phyloP scores from a whole-genome alignment of 2,888 invertebrate species.

The Coelogynopora nodosa region DNA sequence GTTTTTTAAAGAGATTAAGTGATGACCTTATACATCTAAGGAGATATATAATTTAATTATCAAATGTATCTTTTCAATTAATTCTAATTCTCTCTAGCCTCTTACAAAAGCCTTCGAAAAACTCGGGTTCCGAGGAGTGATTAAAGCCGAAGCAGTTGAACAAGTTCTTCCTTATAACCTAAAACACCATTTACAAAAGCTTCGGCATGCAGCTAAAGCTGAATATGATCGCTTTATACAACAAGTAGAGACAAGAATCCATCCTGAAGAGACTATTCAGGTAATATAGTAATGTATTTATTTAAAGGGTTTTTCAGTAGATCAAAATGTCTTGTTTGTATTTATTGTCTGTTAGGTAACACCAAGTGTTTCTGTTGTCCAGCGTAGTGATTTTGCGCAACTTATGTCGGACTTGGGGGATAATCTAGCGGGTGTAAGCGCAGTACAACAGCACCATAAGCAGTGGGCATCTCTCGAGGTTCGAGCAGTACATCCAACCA shows the following conservation, averaged over 20 bases:
- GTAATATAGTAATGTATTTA: neutral
- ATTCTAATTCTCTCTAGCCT: too few relatives aligned
- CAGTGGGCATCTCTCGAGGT: neutral
- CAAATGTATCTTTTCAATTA: too few relatives aligned
- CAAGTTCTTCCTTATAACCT: constrained; percentile 40
- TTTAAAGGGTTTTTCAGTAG: too few relatives aligned
- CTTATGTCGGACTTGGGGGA: constrained; percentile 23
- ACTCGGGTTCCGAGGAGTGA: constrained; percentile 38
- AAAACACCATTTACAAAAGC: constrained; percentile 44
- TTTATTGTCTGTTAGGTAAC: neutral
- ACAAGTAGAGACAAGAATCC: neutral
- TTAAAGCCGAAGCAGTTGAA: constrained; percentile 41
- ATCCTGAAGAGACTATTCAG: neutral
- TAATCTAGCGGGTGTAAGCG: neutral
- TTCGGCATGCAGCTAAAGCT: constrained; percentile 41
- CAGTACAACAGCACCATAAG: constrained; percentile 6
- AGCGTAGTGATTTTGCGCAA: neutral
- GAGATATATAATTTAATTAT: too few relatives aligned
- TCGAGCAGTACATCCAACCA: neutral
- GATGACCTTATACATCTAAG: too few relatives aligned
- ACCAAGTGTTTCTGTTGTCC: constrained; percentile 1
- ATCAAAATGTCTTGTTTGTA: too few relatives aligned
- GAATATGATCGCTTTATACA: constrained; percentile 40
- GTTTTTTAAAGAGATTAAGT: too few relatives aligned
- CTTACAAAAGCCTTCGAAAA: constrained; percentile 40